These are phyloP conservation scores for Oxyscelio sp. DNA, from an alignment of 2,888 invertebrate genomes.

Conservation along the genomic window DNA sequence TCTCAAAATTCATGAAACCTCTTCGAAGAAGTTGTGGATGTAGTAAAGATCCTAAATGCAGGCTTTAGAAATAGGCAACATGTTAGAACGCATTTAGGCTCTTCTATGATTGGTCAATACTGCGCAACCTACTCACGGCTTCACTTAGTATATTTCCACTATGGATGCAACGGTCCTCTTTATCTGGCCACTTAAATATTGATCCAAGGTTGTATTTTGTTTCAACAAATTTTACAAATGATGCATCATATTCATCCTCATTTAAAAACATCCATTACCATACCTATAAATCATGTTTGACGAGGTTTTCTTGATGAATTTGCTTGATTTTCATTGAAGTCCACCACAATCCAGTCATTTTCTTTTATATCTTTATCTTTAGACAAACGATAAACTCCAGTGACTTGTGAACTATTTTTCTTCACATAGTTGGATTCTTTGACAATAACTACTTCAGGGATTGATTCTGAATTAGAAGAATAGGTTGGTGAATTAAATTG, in stretches of 20 bases:
- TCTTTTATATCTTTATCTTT: slow-evolving; percentile 9
- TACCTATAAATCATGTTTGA: slow-evolving; percentile 22
- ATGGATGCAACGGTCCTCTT: too few relatives aligned
- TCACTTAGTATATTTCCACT: too few relatives aligned
- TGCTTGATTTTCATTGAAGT: not conserved
- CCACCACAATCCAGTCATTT: slow-evolving; percentile 31
- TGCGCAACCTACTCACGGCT: too few relatives aligned
- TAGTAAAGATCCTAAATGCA: too few relatives aligned
- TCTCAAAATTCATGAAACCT: too few relatives aligned
- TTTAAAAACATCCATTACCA: slow-evolving; percentile 1
- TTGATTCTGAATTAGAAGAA: slow-evolving; percentile 17
- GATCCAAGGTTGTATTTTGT: not conserved
- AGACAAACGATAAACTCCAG: slow-evolving; percentile 24
- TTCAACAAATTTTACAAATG: slow-evolving; percentile 11
- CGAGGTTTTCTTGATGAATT: slow-evolving; percentile 23
- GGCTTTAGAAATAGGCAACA: too few relatives aligned
- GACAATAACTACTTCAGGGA: slow-evolving; percentile 12
- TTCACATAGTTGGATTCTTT: slow-evolving; percentile 7
- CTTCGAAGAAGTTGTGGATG: too few relatives aligned
- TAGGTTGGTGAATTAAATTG: not conserved
- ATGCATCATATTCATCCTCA: slow-evolving; percentile 10
- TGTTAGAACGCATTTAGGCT: too few relatives aligned
- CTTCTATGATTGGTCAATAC: too few relatives aligned
- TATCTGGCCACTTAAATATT: too few relatives aligned
- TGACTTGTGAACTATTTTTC: slow-evolving; percentile 1